Evolutionary conservation across 2,888 invertebrate species (phyloP).

Genomic region (Meandrusa payeni): DNA sequence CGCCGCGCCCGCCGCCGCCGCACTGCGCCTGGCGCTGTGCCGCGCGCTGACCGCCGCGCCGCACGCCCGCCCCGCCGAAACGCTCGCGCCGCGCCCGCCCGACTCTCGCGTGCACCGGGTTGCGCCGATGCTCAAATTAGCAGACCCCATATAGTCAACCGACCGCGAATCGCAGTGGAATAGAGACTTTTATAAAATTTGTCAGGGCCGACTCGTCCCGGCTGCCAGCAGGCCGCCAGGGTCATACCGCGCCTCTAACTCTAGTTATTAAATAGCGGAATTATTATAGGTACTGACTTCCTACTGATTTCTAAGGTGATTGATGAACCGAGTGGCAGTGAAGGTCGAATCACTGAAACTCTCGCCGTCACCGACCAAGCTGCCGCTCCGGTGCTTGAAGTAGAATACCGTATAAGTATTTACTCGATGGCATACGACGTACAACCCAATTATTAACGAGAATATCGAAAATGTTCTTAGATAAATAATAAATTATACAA

Average conservation of each 20-base stretch:
- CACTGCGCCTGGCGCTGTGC: slow-evolving; percentile 59
- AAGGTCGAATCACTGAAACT: slow-evolving; percentile 31
- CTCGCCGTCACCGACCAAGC: slow-evolving; percentile 15
- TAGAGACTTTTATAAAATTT: slow-evolving; percentile 70
- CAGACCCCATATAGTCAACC: slow-evolving; percentile 35
- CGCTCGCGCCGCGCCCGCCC: slow-evolving; percentile 23
- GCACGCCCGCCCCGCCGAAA: slow-evolving; percentile 28
- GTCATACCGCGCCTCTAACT: slow-evolving; percentile 45
- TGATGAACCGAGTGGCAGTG: slow-evolving; percentile 52
- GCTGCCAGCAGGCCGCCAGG: slow-evolving; percentile 29
- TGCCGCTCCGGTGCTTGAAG: slow-evolving; percentile 32
- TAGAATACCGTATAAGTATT: slow-evolving; percentile 34
- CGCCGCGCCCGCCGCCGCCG: slow-evolving; percentile 68
- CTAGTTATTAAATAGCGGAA: slow-evolving; percentile 71
- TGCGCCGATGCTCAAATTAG: slow-evolving; percentile 21
- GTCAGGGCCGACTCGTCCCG: slow-evolving; percentile 44
- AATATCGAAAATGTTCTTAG: slow-evolving; percentile 64
- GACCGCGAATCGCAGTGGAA: slow-evolving; percentile 42
- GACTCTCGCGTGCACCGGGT: slow-evolving; percentile 1
- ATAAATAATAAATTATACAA: slow-evolving; percentile 61
- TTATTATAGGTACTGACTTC: slow-evolving; percentile 77
- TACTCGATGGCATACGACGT: slow-evolving; percentile 41
- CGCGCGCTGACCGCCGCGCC: slow-evolving; percentile 41
- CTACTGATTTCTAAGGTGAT: slow-evolving; percentile 73
- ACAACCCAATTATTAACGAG: slow-evolving; percentile 54